Evolutionary conservation across 2,797 vertebrate genomes (phyloP), one percentile per base, ranked within the genome.

Genomic region (Danio albolineatus): DNA sequence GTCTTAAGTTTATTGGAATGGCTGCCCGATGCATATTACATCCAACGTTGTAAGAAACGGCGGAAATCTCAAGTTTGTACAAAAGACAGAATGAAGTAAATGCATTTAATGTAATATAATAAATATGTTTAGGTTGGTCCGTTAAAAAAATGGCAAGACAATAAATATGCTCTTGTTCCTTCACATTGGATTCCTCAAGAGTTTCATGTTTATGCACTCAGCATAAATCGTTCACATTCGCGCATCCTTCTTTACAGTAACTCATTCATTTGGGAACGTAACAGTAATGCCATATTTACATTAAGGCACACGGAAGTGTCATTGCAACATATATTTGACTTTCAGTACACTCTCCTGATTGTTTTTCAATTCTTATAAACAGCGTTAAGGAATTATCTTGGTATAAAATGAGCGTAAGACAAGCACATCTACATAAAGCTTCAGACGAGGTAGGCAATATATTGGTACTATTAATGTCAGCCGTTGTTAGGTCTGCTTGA

Each of bases 141-240:
- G 12, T 54, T 75, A 61, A 36, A 10, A 57, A 73, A 72, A 44
- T 17, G 17, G 41, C 12, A 49, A 76, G 48, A 62, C 61, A 81
- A 81, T 85, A 85, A 84, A 84, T 77, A 73, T 36, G 41, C 60
- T 81, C 36, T 61, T 71, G 49, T 53, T 78, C 73, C 69, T 83
- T 82, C 69, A 83, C 41, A 39, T 44, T 48, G 73, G 62, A 61
- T 53, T 83, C 19, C 7, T 73, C 48, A 66, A 74, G 69, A 53
- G 41, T 73, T 67, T 66, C 21, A 21, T 62, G 70, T 77, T 59
- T 59, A 61, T 69, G 53, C 62, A 54, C 38, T 38, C 39, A 21
- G 46, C 41, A 83, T 49, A 70, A 60, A 7, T 44, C 6, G 41
- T 66, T 59, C n/a, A 73, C 81, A 78, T 66, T 83, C 39, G 53